A percentile compares a stretch with the other conserved stretches of the same genome.
These are phyloP conservation scores for Sylvietta virens DNA, from an alignment of 2,113 vertebrate genomes.

Conservation along the genomic window DNA sequence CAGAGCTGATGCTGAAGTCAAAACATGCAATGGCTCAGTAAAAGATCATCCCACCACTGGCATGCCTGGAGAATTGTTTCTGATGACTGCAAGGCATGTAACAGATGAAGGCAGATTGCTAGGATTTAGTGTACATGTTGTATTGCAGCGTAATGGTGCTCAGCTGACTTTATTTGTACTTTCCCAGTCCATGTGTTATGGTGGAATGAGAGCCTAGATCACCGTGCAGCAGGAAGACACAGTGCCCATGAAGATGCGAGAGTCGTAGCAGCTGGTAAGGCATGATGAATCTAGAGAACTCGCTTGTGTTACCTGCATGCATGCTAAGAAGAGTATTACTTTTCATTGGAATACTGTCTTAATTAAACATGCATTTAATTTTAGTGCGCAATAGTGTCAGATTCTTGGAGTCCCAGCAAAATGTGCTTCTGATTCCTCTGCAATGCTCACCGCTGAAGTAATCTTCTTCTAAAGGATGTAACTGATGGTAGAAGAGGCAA, in stretches of 20 bases:
- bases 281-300: neutral
- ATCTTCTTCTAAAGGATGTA: neutral
- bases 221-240: constrained; percentile 78
- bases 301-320: neutral
- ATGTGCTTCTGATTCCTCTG: constrained; percentile 80
- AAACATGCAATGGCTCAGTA: neutral
- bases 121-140: neutral
- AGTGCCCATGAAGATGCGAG: constrained; percentile 82
- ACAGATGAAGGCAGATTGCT: neutral
- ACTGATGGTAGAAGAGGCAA: neutral
- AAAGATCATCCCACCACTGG: neutral
- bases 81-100: neutral
- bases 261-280: constrained; percentile 88
- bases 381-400: constrained; percentile 81
- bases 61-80: neutral
- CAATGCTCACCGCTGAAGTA: constrained; percentile 84
- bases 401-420: constrained; percentile 82
- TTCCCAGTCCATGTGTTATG: constrained; percentile 84
- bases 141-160: neutral
- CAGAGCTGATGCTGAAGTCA: neutral
- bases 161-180: neutral
- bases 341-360: neutral
- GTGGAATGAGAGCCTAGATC: constrained; percentile 84
- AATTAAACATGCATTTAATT: constrained; percentile 34
- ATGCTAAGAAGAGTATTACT: neutral